Evolutionary conservation across 2,888 invertebrate genomes (phyloP).

Genomic region (Unio delphinus): DNA sequence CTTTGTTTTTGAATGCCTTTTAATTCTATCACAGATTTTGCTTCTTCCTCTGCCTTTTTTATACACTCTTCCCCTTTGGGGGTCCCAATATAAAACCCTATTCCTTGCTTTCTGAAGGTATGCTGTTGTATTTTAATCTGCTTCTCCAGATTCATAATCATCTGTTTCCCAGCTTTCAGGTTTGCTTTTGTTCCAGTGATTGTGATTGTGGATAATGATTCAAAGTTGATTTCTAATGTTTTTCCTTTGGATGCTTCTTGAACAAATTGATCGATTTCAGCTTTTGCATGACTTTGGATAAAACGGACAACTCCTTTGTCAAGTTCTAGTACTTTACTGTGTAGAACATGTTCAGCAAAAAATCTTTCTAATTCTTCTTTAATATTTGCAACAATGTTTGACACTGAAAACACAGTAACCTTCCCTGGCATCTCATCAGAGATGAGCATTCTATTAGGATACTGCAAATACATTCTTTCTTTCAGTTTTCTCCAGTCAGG

Average conservation of each 20-base stretch:
- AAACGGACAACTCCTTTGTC: constrained; percentile 11
- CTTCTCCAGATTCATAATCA: constrained; percentile 16
- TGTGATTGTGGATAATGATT: constrained; percentile 2
- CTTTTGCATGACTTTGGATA: constrained; percentile 7
- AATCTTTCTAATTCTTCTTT: constrained; percentile 17
- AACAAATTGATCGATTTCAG: constrained; percentile 7
- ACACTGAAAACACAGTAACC: constrained; percentile 16
- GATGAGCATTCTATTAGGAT: constrained; percentile 13
- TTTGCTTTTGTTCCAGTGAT: constrained; percentile 29
- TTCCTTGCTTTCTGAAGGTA: constrained; percentile 18
- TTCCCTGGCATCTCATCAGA: constrained; percentile 1
- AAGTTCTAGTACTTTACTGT: constrained; percentile 14
- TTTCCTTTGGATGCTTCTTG: constrained; percentile 3
- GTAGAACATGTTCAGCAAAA: constrained; percentile 15
- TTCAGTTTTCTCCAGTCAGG: constrained; percentile 16
- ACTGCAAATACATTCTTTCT: constrained; percentile 11
- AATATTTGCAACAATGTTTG: constrained; percentile 9
- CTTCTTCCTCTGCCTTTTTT: constrained; percentile 18
- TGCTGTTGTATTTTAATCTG: constrained; percentile 18
- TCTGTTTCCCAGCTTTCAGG: constrained; percentile 18
- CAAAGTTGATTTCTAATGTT: constrained; percentile 4
- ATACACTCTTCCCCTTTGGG: constrained; percentile 24
- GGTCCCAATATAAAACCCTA: constrained; percentile 21
- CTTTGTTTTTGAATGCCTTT: constrained; percentile 14
- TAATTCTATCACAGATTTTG: constrained; percentile 27